Conservation (phyloP, 1,140 invertebrate species). For the Spodoptera litura region DNA sequence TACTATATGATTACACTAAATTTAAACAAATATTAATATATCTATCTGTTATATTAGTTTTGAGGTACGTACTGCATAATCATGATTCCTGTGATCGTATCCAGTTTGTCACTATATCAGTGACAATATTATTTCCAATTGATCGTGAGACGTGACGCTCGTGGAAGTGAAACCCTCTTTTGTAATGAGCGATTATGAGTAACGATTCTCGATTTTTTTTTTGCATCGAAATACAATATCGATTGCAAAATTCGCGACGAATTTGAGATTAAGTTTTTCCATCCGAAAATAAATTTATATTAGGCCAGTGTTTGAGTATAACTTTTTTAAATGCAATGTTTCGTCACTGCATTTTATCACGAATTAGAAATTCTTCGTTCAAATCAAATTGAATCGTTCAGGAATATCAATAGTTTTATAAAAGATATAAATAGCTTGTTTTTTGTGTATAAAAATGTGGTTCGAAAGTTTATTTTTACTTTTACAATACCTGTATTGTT, state of each 20-base stretch:
- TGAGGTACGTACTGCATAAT: not conserved
- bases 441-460: slow-evolving; percentile 1
- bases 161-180: slow-evolving; percentile 79
- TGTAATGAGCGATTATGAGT: slow-evolving; percentile 76
- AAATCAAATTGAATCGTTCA: slow-evolving; percentile 12
- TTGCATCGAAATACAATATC: slow-evolving; percentile 59
- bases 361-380: slow-evolving; percentile 18
- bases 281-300: slow-evolving; percentile 37
- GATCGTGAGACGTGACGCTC: slow-evolving; percentile 78
- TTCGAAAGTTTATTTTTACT: slow-evolving; percentile 32
- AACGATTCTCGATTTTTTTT: slow-evolving; percentile 63
- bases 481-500: not conserved
- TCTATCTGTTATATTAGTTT: no score
- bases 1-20: no score
- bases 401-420: slow-evolving; percentile 26
- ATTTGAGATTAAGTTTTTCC: slow-evolving; percentile 52
- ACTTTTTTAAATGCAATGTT: slow-evolving; percentile 25
- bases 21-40: no score
- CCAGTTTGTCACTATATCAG: slow-evolving; percentile 54
- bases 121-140: slow-evolving; percentile 74
- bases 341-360: slow-evolving; percentile 28
- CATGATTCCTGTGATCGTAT: slow-evolving; percentile 22
- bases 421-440: slow-evolving; percentile 1
- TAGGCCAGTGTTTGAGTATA: slow-evolving; percentile 37
- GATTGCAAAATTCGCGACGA: slow-evolving; percentile 71